Conservation (phyloP, 2,113 vertebrate genomes). For the Nothocercus julius region DNA sequence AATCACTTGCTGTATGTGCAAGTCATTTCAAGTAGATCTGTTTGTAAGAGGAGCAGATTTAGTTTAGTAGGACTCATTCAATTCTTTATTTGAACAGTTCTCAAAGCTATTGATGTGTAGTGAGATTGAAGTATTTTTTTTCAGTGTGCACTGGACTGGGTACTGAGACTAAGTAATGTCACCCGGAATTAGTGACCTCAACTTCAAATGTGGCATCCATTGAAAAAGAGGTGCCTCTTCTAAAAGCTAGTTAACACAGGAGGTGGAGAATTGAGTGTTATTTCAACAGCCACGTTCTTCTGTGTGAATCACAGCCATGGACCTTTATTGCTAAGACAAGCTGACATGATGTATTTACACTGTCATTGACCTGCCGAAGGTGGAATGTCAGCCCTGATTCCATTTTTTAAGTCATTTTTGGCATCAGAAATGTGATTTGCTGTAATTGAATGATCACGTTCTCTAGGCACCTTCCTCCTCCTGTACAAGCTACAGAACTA, state of each 20-base stretch:
- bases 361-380: neutral
- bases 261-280: neutral
- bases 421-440: neutral
- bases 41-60: neutral
- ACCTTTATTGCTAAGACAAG: slow-evolving; percentile 22
- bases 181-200: slow-evolving; percentile 29
- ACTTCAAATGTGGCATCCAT: neutral
- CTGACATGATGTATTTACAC: neutral
- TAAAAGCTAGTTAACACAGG: neutral
- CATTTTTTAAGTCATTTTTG: neutral
- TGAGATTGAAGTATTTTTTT: neutral
- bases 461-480: neutral
- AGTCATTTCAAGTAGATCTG: neutral
- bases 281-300: slow-evolving; percentile 17
- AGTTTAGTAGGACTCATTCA: neutral
- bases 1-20: neutral
- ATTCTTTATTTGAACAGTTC: neutral
- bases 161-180: neutral
- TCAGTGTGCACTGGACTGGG: neutral
- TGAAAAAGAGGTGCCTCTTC: slow-evolving; percentile 2
- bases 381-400: neutral
- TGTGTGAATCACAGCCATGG: slow-evolving; percentile 18
- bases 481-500: neutral
- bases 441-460: neutral
- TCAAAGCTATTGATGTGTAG: neutral